Conservation (phyloP, 2,888 invertebrate genomes). For the Cryptocephalus primarius region DNA sequence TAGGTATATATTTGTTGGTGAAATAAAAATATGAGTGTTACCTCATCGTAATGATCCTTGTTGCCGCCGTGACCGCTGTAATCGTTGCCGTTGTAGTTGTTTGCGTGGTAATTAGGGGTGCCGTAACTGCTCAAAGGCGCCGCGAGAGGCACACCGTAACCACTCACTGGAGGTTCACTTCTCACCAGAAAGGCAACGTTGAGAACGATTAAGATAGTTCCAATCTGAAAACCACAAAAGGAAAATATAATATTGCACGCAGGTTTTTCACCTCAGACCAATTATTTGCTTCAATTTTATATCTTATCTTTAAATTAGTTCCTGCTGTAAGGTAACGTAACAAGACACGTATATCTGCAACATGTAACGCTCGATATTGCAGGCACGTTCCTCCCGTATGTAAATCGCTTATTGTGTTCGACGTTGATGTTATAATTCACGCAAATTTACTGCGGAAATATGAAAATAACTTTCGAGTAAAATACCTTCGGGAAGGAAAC, state of each 20-base stretch:
- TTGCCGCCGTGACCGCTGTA: conserved; percentile 18
- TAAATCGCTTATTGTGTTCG: no score
- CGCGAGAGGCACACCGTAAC: conserved; percentile 26
- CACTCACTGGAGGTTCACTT: conserved; percentile 24
- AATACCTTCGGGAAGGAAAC: no score
- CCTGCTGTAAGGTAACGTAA: no score
- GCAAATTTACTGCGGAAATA: no score
- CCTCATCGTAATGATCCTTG: conserved; percentile 31
- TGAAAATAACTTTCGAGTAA: no score
- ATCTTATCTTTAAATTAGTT: no score
- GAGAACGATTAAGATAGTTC: conserved; percentile 5
- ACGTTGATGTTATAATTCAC: no score
- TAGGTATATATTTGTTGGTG: no score
- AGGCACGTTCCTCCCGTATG: no score
- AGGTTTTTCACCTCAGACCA: no score
- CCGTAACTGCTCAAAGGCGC: conserved; percentile 24
- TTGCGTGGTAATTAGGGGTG: conserved; percentile 18
- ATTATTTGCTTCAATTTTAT: no score
- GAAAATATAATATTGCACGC: background rate
- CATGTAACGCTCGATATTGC: no score
- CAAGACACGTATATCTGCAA: background rate
- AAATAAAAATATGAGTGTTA: conserved; percentile 7
- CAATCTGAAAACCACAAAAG: conserved; percentile 5
- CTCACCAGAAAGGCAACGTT: conserved; percentile 8
- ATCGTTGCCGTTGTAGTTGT: conserved; percentile 35